Percentiles rank a stretch among this genome's conserved stretches.
Conservation (phyloP, 2,113 vertebrate species). For the Anguilla rostrata region DNA sequence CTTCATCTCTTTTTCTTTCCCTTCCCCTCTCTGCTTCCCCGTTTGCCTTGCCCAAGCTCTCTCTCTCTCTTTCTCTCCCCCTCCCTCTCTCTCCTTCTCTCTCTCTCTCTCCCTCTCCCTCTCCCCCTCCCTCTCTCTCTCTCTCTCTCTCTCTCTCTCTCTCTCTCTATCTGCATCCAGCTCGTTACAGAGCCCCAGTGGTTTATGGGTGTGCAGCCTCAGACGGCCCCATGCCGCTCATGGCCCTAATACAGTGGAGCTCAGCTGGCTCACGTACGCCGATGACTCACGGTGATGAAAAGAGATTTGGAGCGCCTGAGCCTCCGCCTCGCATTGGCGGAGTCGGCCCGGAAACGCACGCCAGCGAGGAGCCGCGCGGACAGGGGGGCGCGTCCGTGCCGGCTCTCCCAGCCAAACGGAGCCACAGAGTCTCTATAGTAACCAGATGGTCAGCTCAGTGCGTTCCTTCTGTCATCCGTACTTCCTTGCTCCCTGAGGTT, state of each 20-base stretch:
- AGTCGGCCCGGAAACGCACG: background rate
- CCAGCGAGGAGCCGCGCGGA: background rate
- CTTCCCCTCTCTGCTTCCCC: background rate
- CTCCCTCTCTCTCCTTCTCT: background rate
- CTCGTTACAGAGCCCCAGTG: background rate
- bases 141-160: background rate
- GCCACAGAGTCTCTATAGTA: background rate
- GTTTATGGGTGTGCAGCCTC: no score
- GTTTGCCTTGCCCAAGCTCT: background rate
- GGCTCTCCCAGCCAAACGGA: no score
- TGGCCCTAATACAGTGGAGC: slow-evolving; percentile 4
- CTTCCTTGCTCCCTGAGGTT: background rate
- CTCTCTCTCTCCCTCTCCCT: background rate
- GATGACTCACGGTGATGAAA: background rate
- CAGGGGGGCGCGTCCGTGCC: no score
- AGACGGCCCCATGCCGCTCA: background rate
- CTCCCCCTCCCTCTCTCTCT: background rate
- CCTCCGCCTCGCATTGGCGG: background rate
- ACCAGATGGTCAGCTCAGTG: background rate
- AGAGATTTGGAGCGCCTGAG: no score
- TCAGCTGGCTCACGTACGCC: background rate
- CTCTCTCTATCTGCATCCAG: background rate
- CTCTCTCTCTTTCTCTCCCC: background rate
- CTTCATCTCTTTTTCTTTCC: background rate
- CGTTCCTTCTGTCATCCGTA: background rate